These are phyloP conservation scores for Brienomyrus longianalis DNA, from an alignment of 2,113 vertebrate species.

Conservation along the genomic window DNA sequence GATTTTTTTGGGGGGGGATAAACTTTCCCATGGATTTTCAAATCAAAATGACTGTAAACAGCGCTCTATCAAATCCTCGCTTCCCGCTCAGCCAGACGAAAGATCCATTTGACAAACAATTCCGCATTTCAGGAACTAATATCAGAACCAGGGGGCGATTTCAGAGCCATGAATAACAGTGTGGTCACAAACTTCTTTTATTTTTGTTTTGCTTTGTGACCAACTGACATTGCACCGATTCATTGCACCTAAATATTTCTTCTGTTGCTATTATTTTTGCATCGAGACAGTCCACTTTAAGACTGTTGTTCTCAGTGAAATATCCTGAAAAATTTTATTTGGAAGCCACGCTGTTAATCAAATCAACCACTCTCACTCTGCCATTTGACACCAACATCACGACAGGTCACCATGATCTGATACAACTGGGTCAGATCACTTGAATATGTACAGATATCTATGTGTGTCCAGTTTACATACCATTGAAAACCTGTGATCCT, in stretches of 20 bases:
- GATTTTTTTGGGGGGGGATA: not conserved
- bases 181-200: not conserved
- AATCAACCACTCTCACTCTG: not conserved
- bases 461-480: not conserved
- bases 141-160: not conserved
- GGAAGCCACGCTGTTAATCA: not conserved
- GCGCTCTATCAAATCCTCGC: not conserved
- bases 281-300: not conserved
- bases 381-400: not conserved
- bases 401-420: constrained; percentile 2
- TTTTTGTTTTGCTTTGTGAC: not conserved
- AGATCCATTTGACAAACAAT: not conserved
- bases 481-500: not conserved
- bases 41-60: not conserved
- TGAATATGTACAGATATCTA: not conserved
- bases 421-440: not conserved
- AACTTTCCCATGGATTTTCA: not conserved
- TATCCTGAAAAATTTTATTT: constrained; percentile 8
- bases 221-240: not conserved
- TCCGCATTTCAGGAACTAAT: constrained; percentile 2
- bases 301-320: not conserved
- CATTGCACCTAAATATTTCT: not conserved
- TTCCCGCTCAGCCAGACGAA: not conserved
- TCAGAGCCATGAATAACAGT: not conserved
- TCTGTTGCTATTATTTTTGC: not conserved